Base-by-base conservation (phyloP, 1,140 invertebrate genomes). In the Meloidogyne exigua region DNA sequence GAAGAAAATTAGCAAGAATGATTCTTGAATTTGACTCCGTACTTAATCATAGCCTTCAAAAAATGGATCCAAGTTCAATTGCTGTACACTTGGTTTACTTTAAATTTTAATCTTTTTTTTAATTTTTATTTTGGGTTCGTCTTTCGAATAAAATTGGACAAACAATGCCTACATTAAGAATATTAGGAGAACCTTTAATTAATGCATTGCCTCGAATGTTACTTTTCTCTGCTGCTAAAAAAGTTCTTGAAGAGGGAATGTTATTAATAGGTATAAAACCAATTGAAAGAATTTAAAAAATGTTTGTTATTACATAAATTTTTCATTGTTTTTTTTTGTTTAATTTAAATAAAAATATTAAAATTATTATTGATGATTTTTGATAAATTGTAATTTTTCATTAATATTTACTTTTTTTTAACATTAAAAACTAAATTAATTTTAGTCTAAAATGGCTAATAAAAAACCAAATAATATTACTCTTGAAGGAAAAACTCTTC, bases 181-280 rank as follows among this genome's bases (percentile, higher is more conserved):
- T 80, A n/a, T 69, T 78, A 70, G 79, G 73, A n/a, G 79, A 80
- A 49, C 66, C 74, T 32, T 32, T 66, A 57, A 73, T 49, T 15
- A 44, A 57, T 23, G 79, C 79, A 18, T 25, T 81, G n/a, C 79
- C 79, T 15, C 63, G 79, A 44, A 65, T 80, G 78, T 62, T 80
- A 23, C 57, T 80, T 18, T 81, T 80, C 36, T 32, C 73, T 57
- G 73, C 78, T n/a, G 71, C 79, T 21, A 82, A 81, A 15, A 82
- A 77, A 49, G 74, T 81, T 12, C 64, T 80, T 12, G 79, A 65
- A 9, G 79, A 80, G 10, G 79, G 79, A 42, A 80, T 80, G 79
- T 28, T 64, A 2, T 26, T 80, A 32, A 25, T 80, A 2, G 79
- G 79, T 10, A 69, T 80, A 26, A 73, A 81, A 9, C 79, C 79